Evolutionary conservation across 2,113 vertebrate species (phyloP).

Genomic region (Erythrocebus patas): DNA sequence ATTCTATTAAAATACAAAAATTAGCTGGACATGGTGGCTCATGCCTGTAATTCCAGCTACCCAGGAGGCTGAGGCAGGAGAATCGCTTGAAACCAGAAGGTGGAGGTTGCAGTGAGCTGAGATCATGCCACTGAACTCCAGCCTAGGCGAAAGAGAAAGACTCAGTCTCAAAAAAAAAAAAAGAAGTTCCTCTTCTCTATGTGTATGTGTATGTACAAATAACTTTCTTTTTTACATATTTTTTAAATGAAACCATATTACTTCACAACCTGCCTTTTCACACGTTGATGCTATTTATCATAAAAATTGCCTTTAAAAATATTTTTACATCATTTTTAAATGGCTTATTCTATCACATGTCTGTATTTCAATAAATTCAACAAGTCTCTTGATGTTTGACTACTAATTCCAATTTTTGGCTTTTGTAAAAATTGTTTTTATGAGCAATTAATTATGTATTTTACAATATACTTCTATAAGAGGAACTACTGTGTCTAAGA

Average conservation of each 20-base stretch:
- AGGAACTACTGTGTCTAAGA: not conserved
- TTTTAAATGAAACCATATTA: not conserved
- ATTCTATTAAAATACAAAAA: no score
- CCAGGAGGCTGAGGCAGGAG: no score
- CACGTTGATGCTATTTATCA: not conserved
- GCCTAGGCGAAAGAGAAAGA: no score
- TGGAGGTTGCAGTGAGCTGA: no score
- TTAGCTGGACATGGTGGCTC: no score
- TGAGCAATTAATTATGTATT: not conserved
- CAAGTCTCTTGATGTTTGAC: not conserved
- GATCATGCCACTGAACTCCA: no score
- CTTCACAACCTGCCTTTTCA: conserved; percentile 1
- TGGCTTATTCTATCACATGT: not conserved
- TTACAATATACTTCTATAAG: not conserved
- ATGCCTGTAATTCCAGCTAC: no score
- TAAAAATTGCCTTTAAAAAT: not conserved
- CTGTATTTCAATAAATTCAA: not conserved
- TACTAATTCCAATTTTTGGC: not conserved
- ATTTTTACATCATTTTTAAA: not conserved
- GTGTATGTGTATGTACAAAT: no score
- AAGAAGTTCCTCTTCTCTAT: no score
- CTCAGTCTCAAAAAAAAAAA: not conserved
- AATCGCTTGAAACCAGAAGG: no score
- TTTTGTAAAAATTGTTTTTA: not conserved
- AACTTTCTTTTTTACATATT: not conserved